Conservation (phyloP, 1,140 invertebrate species). For the Bombus waltoni region DNA sequence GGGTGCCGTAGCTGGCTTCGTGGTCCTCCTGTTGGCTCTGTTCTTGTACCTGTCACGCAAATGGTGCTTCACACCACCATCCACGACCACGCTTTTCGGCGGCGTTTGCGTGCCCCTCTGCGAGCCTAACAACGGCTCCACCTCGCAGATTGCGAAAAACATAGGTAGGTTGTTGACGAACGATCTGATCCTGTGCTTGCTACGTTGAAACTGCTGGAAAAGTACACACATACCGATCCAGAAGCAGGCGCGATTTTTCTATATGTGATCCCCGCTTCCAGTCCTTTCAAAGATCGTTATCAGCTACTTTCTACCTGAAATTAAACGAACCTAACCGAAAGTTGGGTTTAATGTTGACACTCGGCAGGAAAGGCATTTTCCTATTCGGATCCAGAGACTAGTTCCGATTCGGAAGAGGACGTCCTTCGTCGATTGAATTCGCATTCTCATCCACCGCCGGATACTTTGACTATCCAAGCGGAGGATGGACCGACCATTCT, state of each 20-base stretch:
- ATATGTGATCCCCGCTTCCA: neutral
- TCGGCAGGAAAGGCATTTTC: conserved; percentile 76
- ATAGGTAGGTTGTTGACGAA: conserved; percentile 69
- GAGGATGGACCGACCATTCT: conserved; percentile 77
- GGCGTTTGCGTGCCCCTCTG: conserved; percentile 81
- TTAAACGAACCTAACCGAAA: neutral
- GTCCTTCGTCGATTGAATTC: conserved; percentile 85
- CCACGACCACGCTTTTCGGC: conserved; percentile 77
- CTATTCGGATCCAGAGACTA: conserved; percentile 84
- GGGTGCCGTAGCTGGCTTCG: conserved; percentile 89
- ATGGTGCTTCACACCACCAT: conserved; percentile 86
- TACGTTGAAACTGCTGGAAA: neutral
- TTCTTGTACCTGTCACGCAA: conserved; percentile 91
- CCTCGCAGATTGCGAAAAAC: conserved; percentile 77
- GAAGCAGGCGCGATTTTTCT: neutral
- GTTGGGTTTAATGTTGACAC: conserved; percentile 3
- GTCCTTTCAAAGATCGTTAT: neutral
- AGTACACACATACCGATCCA: neutral
- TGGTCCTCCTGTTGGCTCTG: conserved; percentile 89
- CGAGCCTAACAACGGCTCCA: conserved; percentile 77
- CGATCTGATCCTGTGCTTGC: neutral
- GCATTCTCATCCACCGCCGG: conserved; percentile 76
- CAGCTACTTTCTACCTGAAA: conserved; percentile 2
- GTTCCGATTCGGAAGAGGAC: conserved; percentile 90
- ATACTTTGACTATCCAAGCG: conserved; percentile 80